These are phyloP conservation scores for Diplogasteroides magnus DNA, from an alignment of 1,140 invertebrate species.

Conservation along the genomic window DNA sequence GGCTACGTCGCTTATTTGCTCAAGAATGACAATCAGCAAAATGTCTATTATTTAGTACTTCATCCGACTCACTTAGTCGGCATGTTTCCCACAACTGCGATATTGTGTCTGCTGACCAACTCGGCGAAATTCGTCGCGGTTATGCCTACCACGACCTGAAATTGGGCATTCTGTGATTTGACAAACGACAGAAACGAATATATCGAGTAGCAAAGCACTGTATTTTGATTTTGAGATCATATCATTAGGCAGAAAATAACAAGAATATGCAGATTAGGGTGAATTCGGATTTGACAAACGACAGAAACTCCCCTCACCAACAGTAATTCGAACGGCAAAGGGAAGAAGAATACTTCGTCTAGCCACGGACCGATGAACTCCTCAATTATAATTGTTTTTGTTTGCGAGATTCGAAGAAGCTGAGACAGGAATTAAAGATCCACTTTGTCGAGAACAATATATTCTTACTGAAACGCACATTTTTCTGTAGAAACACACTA, in stretches of 20 bases:
- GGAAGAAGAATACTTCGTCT: slow-evolving; percentile 42
- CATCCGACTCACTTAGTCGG: slow-evolving; percentile 48
- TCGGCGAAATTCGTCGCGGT: slow-evolving; percentile 54
- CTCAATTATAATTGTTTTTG: too few relatives aligned
- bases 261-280: slow-evolving; percentile 4
- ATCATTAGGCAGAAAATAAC: too few relatives aligned
- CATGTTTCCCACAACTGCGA: slow-evolving; percentile 49
- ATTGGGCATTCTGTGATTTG: neutral
- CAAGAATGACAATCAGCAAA: too few relatives aligned
- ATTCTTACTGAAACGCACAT: too few relatives aligned
- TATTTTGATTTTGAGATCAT: too few relatives aligned
- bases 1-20: too few relatives aligned
- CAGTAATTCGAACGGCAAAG: slow-evolving; percentile 48
- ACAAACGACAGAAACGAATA: neutral
- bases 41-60: too few relatives aligned
- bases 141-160: slow-evolving; percentile 50
- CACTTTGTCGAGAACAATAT: too few relatives aligned
- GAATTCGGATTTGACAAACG: slow-evolving; percentile 2
- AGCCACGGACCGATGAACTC: slow-evolving; percentile 45
- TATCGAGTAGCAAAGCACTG: too few relatives aligned
- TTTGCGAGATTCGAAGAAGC: too few relatives aligned
- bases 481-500: too few relatives aligned
- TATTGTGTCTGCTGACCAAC: slow-evolving; percentile 40
- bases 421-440: too few relatives aligned
- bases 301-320: slow-evolving; percentile 30